These are phyloP conservation scores for Chouioia cunea DNA, from an alignment of 2,888 invertebrate genomes.

Conservation along the genomic window DNA sequence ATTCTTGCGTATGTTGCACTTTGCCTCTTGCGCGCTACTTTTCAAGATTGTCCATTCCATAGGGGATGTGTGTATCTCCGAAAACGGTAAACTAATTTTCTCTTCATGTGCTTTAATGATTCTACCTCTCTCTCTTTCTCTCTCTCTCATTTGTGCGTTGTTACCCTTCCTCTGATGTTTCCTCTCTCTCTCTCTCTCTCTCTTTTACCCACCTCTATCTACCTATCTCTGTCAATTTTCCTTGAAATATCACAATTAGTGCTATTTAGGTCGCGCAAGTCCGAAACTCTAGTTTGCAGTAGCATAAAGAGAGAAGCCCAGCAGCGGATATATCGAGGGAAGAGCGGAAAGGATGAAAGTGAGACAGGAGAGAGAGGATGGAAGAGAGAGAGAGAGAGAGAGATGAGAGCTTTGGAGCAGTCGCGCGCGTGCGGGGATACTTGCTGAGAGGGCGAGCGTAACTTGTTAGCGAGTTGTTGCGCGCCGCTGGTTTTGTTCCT, in stretches of 20 bases:
- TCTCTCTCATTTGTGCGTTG: constrained; percentile 1
- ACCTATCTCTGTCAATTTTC: too few relatives aligned
- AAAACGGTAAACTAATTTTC: background rate
- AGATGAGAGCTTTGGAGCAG: background rate
- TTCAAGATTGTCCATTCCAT: constrained; percentile 47
- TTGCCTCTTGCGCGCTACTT: constrained; percentile 47
- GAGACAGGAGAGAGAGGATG: constrained; percentile 19
- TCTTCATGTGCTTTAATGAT: background rate
- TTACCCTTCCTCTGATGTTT: background rate
- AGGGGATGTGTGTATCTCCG: constrained; percentile 17
- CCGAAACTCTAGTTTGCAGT: constrained; percentile 31
- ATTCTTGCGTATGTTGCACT: constrained; percentile 25
- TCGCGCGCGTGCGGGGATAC: background rate
- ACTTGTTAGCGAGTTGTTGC: constrained; percentile 24
- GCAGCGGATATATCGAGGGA: constrained; percentile 48
- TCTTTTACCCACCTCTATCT: background rate
- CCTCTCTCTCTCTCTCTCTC: background rate
- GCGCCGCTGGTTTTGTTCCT: constrained; percentile 1
- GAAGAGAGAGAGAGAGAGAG: constrained; percentile 16
- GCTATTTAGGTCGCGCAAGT: constrained; percentile 5
- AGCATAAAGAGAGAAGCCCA: constrained; percentile 32
- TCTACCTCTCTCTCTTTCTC: background rate
- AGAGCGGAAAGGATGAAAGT: constrained; percentile 19
- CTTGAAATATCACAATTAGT: constrained; percentile 10
- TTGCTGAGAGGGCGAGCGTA: constrained; percentile 5